Conservation (phyloP, 2,888 invertebrate genomes). For the Polydrusus cervinus region DNA sequence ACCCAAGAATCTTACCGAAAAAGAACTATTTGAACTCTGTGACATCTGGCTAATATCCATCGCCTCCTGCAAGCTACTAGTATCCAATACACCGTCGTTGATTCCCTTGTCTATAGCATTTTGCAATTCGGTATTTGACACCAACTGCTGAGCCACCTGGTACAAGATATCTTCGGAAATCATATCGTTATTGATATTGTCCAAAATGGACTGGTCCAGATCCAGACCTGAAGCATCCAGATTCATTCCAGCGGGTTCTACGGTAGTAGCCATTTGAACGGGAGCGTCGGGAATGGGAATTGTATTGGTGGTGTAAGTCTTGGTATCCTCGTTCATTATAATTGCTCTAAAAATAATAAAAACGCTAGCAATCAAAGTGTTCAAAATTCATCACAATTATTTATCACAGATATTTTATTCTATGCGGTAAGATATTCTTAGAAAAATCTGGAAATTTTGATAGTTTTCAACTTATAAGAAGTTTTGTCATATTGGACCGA, state of each 20-base stretch:
- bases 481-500: too few species aligned
- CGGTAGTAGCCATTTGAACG: constrained; percentile 44
- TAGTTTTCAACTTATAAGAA: too few species aligned
- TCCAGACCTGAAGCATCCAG: constrained; percentile 75
- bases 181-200: constrained; percentile 78
- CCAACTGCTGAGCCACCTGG: constrained; percentile 81
- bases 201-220: constrained; percentile 75
- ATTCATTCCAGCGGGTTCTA: constrained; percentile 68
- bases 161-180: constrained; percentile 82
- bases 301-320: constrained; percentile 62
- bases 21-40: constrained; percentile 43
- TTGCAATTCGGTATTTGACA: constrained; percentile 80
- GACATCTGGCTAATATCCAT: constrained; percentile 43
- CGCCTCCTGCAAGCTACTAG: constrained; percentile 53
- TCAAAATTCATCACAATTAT: background rate
- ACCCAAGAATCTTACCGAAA: constrained; percentile 40
- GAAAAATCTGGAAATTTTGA: too few species aligned
- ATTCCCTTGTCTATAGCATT: constrained; percentile 81
- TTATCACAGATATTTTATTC: too few species aligned
- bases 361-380: background rate
- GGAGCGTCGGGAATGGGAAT: constrained; percentile 54
- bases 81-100: constrained; percentile 69
- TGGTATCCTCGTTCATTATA: constrained; percentile 67
- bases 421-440: too few species aligned
- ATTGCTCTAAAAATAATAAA: constrained; percentile 57